Conservation (phyloP, 2,797 vertebrate species). For the Leuciscus waleckii region DNA sequence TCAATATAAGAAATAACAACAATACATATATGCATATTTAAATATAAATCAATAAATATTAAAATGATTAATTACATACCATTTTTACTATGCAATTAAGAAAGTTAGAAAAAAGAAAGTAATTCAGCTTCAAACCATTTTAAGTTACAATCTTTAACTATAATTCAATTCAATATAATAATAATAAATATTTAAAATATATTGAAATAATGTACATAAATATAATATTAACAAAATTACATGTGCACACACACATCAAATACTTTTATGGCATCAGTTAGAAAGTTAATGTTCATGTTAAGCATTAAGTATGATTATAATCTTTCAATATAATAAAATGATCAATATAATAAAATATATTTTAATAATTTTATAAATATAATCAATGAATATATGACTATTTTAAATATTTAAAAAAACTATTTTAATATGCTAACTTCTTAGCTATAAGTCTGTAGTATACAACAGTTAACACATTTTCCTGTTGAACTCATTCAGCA, state of each 20-base stretch:
- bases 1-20: neutral
- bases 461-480: neutral
- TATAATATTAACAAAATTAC: neutral
- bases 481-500: neutral
- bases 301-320: neutral
- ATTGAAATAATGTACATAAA: neutral
- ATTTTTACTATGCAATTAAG: neutral
- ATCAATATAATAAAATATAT: neutral
- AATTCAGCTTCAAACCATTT: neutral
- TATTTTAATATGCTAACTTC: neutral
- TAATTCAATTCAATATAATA: neutral
- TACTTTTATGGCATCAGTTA: neutral
- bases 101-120: too few species aligned
- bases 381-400: neutral
- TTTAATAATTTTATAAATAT: neutral
- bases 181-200: neutral
- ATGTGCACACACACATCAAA: neutral
- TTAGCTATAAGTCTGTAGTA: neutral
- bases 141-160: neutral
- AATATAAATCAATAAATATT: neutral
- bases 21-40: neutral
- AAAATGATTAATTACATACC: neutral
- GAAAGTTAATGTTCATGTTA: neutral
- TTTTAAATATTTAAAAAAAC: neutral
- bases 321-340: neutral